Evolutionary conservation across 53 echinoderm and acorn worm species (phyloP), one percentile per base, ranked within the genome.

Genomic region (Temnopleurus reevesii): DNA sequence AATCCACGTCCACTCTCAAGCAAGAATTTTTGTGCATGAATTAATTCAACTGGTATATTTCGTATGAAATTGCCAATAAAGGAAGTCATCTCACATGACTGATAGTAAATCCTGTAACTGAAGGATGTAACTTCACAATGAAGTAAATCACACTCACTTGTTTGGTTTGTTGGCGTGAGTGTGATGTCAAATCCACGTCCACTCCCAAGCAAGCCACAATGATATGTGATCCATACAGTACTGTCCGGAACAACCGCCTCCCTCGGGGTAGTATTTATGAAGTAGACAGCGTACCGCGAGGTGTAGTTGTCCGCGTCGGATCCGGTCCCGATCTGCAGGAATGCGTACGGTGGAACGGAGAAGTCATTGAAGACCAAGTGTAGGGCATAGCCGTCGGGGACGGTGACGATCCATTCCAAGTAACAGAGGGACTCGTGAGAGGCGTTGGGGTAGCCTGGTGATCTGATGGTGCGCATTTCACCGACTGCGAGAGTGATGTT

Each of bases 401-500:
- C 59, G 5, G 60, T 86, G 49, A 86, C 31, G 7, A 86, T 59
- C 86, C 86, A 86, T 43, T 59, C 58, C 24, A 44, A 41, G 24
- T 86, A 86, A 61, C 86, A 86, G 9, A 59, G 86, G 4, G 86
- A 60, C 15, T 49, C 86, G 29, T 86, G 86, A 1, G 8, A 10
- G 3, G 25, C 6, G 4, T 49, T 44, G 1, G 88, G 88, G 23
- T 87, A 87, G 54, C 66, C 71, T 1, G 88, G 88, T 26, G 85
- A 85, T 2, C 26, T 59, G 46, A 85, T 85, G 59, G 26, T 7
- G 1, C 36, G 60, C 28, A 38, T 27, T 12, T 60, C 45, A 4
- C 45, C 46, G 0, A 17, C 28, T 3, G 25, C 30, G 24, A 85
- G 59, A 31, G 44, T 45, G 85, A 85, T 60, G 61, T 85, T 4